A percentile compares a stretch with the other conserved stretches of the same genome.
These are phyloP conservation scores for Bubo blakistoni DNA, from an alignment of 2,113 vertebrate genomes.

Conservation along the genomic window DNA sequence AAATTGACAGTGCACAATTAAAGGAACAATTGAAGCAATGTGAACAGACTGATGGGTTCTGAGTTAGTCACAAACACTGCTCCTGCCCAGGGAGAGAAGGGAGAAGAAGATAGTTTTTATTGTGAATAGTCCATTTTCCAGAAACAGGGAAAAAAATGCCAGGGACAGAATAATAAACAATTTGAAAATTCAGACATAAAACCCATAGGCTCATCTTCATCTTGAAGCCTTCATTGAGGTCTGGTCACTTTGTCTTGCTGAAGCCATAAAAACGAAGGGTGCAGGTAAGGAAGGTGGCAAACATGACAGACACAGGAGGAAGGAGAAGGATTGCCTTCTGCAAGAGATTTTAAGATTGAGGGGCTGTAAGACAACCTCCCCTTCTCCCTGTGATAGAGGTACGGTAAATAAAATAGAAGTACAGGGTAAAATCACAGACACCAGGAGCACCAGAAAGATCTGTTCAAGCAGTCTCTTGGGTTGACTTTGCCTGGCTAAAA, in stretches of 20 bases:
- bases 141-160: neutral
- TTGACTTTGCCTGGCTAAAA: neutral
- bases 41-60: neutral
- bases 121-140: neutral
- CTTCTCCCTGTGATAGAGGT: neutral
- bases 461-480: neutral
- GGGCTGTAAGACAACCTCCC: neutral
- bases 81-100: neutral
- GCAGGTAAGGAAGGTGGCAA: neutral
- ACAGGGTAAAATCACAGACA: neutral
- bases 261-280: neutral
- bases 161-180: neutral
- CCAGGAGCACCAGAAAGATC: neutral
- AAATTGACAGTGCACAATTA: neutral
- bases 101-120: neutral
- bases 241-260: neutral
- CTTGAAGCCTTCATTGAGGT: neutral
- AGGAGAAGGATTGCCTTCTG: neutral
- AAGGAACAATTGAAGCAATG: neutral
- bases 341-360: neutral
- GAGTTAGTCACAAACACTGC: neutral
- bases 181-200: neutral
- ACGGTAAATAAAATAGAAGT: neutral
- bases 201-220: accelerated
- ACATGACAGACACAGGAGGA: neutral